These are phyloP conservation scores for Chaenocephalus aceratus DNA, from an alignment of 2,113 vertebrate genomes.

Conservation along the genomic window DNA sequence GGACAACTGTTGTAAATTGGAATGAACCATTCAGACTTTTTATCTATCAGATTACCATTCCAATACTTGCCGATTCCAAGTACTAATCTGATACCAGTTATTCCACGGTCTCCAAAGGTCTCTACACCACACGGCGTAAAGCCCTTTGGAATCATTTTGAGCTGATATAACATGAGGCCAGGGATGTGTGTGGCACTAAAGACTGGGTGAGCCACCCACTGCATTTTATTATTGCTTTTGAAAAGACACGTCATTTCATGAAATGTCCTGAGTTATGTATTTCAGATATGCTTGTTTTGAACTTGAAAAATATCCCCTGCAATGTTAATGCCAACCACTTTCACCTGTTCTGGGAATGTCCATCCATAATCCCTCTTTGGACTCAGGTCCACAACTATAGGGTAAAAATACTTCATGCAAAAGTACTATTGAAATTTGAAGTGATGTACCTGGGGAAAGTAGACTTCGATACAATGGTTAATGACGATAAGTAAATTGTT, in stretches of 20 bases:
- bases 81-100: not conserved
- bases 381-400: too few relatives aligned
- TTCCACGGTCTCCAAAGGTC: not conserved
- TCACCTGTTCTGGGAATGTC: too few relatives aligned
- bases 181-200: conserved; percentile 4
- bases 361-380: too few relatives aligned
- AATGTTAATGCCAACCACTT: too few relatives aligned
- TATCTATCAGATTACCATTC: not conserved
- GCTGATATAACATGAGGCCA: not conserved
- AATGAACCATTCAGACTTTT: not conserved
- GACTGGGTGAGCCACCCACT: not conserved
- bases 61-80: not conserved
- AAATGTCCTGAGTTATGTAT: not conserved
- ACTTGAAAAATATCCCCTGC: too few relatives aligned
- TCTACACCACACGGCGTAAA: not conserved
- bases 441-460: too few relatives aligned
- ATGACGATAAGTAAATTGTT: too few relatives aligned
- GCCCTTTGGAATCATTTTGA: not conserved
- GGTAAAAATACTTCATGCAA: too few relatives aligned
- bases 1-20: not conserved
- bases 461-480: too few relatives aligned
- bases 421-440: too few relatives aligned
- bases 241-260: not conserved
- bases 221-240: not conserved
- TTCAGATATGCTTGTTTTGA: too few relatives aligned